Base-by-base conservation (phyloP, 92 coral and sea anemone genomes). In the Virgularia gustaviana region DNA sequence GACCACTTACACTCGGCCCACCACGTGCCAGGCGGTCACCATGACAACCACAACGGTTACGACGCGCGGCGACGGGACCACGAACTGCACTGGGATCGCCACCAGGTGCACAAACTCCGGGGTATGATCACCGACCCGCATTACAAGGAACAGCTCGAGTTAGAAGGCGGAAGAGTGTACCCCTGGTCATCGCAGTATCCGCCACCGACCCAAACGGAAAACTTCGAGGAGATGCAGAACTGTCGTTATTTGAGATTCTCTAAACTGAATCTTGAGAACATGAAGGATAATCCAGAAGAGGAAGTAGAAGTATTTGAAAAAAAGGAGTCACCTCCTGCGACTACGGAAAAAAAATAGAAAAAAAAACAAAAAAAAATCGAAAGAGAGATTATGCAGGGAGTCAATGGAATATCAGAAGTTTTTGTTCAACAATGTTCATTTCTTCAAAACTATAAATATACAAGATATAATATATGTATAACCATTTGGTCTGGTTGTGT, bases 241-340 rank as follows among this genome's bases (percentile, higher is more conserved):
- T 68, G 75, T 51, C 75, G 75, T 16, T 68, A 68, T 32, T 51
- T 68, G 55, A 59, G 75, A 33, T 68, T 68, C 51, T 68, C 75
- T n/a, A 68, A 68, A 32, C 36, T 68, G 20, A 68, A 68, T 41
- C 51, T 68, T 10, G 55, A 44, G 75, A 68, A n/a, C 25, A 68
- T 68, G 75, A 51, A 49, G 18, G 75, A 68, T 33, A 68, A 68
- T 49, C 75, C 75, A 4, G 75, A 68, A 24, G 60, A 68, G 33
- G 75, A 68, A 68, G 75, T 68, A 16, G 75, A 68, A 29, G 75
- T 68, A 25, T 68, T 68, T 68, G 75, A 68, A 68, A 68, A 51
- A 28, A 27, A 63, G 20, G 4, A 38, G 4, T 11, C 58, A 15
- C 39, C 61, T 9, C 12, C 24, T 23, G n/a, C n/a, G n/a, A n/a